phyloP scores from a whole-genome alignment of 2,797 vertebrate species.

The Tamandua tetradactyla region DNA sequence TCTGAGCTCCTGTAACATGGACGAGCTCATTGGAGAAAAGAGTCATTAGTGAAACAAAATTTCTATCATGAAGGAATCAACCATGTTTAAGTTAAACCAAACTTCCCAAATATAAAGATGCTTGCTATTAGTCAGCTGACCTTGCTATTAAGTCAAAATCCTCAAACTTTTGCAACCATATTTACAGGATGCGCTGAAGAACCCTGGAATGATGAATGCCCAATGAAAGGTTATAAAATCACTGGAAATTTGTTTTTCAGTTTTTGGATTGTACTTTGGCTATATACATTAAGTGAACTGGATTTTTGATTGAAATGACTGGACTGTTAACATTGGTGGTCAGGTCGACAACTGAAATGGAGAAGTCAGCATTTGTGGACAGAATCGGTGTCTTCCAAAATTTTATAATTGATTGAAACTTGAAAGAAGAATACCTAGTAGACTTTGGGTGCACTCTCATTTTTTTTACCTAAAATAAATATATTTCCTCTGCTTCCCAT shows the following conservation, averaged over 20 bases:
- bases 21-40: not conserved
- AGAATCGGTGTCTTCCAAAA: not conserved
- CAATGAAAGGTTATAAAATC: not conserved
- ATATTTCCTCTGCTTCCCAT: conserved; percentile 34
- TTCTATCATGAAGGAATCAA: not conserved
- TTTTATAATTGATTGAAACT: not conserved
- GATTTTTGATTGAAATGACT: not conserved
- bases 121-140: not conserved
- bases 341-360: not conserved
- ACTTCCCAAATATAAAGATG: not conserved
- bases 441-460: not conserved
- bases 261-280: not conserved
- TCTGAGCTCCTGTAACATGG: not conserved
- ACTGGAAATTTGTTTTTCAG: not conserved
- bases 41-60: not conserved
- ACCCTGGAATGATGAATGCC: not conserved
- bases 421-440: not conserved
- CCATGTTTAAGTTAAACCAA: not conserved
- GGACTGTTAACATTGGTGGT: not conserved
- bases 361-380: not conserved
- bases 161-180: not conserved
- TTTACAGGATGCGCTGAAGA: not conserved
- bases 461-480: conserved; percentile 27
- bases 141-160: not conserved
- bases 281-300: not conserved